Evolutionary conservation across 2,113 vertebrate genomes (phyloP), one percentile per base, ranked within the genome.

Genomic region (Lota lota): DNA sequence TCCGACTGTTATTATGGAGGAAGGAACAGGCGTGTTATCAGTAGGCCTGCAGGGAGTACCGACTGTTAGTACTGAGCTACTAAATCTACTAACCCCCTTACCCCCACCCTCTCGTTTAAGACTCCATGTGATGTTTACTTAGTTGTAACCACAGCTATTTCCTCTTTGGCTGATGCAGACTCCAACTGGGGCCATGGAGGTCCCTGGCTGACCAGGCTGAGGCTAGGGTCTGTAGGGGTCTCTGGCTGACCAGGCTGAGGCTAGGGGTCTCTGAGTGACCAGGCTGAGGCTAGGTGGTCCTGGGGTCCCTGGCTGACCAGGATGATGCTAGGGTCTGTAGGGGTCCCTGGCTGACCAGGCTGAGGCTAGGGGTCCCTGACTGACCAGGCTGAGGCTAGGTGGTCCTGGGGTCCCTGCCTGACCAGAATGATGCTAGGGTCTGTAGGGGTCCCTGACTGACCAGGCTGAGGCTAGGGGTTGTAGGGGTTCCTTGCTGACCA

Each of bases 71-170:
- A 83, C 66, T 84, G 66, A 22, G 61, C 40, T 47, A 47, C 40
- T 47, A 47, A 47, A 47, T 5, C n/a, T 10, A 47, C 40, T n/a
- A n/a, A 47, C 40, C 40, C 8, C 40, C 40, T 14, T 2, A 47
- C 40, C 40, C 40, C 40, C 69, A 17, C 21, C 61, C 57, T 50
- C 75, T 61, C 78, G 71, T 69, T 84, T 81, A 69, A 69, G 67
- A 81, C 70, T 76, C 87, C 83, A 90, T 86, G 87, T 88, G 85
- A 87, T 90, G 85, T 89, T 90, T 89, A 86, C 74, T 62, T 73
- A 82, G 76, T 61, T 73, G 63, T 79, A 79, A 82, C 80, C 73
- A 76, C 79, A 84, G 81, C 66, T 75, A 86, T 88, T 90, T 90
- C 86, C 87, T 87, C 73, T 82, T 64, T 74, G 72, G 67, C 63